phyloP scores from a whole-genome alignment of 2,888 invertebrate species.

The Lingula anatina region DNA sequence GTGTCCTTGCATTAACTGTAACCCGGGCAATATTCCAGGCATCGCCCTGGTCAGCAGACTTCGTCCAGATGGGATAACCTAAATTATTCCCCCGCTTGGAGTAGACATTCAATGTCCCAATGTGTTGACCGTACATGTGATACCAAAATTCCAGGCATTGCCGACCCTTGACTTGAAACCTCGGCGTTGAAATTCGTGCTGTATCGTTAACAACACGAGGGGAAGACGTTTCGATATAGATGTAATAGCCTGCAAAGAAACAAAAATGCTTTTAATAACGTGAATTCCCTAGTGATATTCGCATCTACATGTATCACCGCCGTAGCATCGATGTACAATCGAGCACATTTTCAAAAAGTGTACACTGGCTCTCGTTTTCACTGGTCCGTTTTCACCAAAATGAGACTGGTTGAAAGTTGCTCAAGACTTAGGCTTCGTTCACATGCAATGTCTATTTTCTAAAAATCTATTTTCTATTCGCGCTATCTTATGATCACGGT shows the following conservation, averaged over 20 bases:
- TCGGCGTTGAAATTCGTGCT: conserved; percentile 21
- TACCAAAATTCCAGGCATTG: conserved; percentile 34
- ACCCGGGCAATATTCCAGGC: conserved; percentile 33
- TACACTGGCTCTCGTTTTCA: too few species aligned
- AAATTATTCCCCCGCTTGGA: conserved; percentile 13
- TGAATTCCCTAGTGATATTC: too few species aligned
- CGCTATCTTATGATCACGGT: too few species aligned
- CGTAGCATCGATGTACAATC: too few species aligned
- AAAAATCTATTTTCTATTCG: too few species aligned
- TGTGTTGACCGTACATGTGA: conserved; percentile 32
- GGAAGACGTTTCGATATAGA: conserved; percentile 59
- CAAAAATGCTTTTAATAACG: too few species aligned
- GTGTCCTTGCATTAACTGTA: conserved; percentile 20
- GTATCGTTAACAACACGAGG: conserved; percentile 56
- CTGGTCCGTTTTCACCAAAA: too few species aligned
- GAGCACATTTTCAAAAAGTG: too few species aligned
- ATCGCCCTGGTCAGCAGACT: conserved; percentile 26
- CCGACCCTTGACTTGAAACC: conserved; percentile 16
- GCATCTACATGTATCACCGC: too few species aligned
- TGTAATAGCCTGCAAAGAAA: conserved; percentile 50
- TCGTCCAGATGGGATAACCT: conserved; percentile 29
- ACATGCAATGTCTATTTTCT: too few species aligned
- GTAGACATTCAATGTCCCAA: conserved; percentile 33
- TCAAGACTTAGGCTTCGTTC: too few species aligned
- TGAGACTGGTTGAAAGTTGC: too few species aligned